Evolutionary conservation across 2,888 invertebrate genomes (phyloP), one percentile per base, ranked within the genome.

Genomic region (Drosophila subquinaria): DNA sequence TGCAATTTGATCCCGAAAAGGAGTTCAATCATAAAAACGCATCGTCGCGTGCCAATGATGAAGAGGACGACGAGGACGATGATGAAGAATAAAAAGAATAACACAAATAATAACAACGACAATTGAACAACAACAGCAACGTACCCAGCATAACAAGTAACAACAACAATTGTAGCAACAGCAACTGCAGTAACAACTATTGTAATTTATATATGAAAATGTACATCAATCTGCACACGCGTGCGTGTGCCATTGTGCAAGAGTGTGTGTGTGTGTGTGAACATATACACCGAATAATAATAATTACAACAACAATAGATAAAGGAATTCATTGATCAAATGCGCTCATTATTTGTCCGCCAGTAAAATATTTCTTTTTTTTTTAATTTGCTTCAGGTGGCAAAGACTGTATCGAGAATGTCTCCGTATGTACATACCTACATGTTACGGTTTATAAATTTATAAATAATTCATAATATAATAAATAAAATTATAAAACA

Each of bases 1-100:
- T 92, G 85, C 92, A 93, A 73, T 94, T 93, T 60, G 93, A 94
- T 80, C 91, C 91, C 4, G 92, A 91, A 15, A 88, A 89, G 72
- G 91, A 91, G 62, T 89, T 91, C 60, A 91, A 91, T 75, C 90
- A 91, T 48, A 91, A 84, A 70, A 82, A 80, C 68, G 65, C 93
- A 72, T 27, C 61, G n/a, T 3, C 92, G 82, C 68, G 92, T 38
- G 45, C 65, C 43, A 71, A 71, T 23, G 70, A 76, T 0, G 82
- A 79, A 3, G 82, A 82, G 1, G 83, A 79, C 17, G 86, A 84
- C 10, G 86, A 86, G 8, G 81, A 78, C 4, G 85, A 79, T 2
- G 85, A 83, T n/a, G 87, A 87, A n/a, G 81, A 91, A 23, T 86
- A 87, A 36, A 47, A 36, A 87, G 40, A 47, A 36, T 23, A 27